Percentiles rank a stretch among this genome's conserved stretches.
These are phyloP conservation scores for Protonibea diacanthus DNA, from an alignment of 2,797 vertebrate genomes.

Conservation along the genomic window DNA sequence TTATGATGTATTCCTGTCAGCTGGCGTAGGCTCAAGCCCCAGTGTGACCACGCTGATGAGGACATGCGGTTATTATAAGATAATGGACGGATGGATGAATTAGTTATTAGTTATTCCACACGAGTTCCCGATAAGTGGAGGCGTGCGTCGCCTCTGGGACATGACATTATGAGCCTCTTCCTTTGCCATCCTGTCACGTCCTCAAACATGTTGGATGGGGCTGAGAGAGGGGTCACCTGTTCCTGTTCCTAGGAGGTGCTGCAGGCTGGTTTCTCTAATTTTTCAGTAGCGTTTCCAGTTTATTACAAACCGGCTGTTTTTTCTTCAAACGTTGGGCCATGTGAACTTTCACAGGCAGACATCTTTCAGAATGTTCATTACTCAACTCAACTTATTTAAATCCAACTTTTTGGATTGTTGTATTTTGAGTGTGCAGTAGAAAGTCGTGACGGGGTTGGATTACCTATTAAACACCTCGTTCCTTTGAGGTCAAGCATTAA, in stretches of 20 bases:
- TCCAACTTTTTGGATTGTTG: too few species aligned
- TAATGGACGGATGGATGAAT: too few species aligned
- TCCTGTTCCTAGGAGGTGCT: too few species aligned
- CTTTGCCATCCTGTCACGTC: background rate
- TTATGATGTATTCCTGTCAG: too few species aligned
- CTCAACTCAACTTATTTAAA: too few species aligned
- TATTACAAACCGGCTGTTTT: too few species aligned
- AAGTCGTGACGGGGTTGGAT: background rate
- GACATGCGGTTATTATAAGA: too few species aligned
- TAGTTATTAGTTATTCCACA: too few species aligned
- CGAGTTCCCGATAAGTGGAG: background rate
- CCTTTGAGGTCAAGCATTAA: conserved; percentile 15
- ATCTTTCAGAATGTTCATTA: background rate
- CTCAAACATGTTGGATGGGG: too few species aligned
- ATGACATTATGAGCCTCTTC: background rate
- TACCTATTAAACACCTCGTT: background rate
- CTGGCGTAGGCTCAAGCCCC: too few species aligned
- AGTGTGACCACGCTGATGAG: too few species aligned
- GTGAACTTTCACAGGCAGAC: background rate
- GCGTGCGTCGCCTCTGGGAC: background rate
- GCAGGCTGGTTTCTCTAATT: background rate
- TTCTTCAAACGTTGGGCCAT: background rate
- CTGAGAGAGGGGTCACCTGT: too few species aligned
- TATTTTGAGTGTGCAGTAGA: background rate
- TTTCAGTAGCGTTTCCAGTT: background rate